phyloP scores from a whole-genome alignment of 2,797 vertebrate species.

The Crocodylus rhombifer region DNA sequence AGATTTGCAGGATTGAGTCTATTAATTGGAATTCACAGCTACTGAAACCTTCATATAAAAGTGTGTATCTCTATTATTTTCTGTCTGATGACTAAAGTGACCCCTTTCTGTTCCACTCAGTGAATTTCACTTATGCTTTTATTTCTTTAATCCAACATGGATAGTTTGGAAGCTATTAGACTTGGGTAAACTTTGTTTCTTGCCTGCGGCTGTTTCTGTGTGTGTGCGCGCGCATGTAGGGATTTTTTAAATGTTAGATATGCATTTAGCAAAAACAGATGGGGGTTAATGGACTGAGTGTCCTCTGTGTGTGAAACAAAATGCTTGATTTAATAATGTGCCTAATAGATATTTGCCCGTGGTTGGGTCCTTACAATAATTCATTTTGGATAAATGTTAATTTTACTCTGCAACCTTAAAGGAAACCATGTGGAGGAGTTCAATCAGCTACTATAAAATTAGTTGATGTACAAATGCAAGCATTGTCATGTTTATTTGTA shows the following conservation, averaged over 20 bases:
- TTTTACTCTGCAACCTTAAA: constrained; percentile 33
- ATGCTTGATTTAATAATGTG: constrained; percentile 46
- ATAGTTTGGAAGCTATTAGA: constrained; percentile 16
- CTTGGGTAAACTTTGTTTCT: not conserved
- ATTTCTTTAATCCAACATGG: constrained; percentile 17
- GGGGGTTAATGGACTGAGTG: constrained; percentile 23
- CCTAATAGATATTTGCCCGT: constrained; percentile 26
- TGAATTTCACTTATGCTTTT: constrained; percentile 18
- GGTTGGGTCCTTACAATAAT: constrained; percentile 12
- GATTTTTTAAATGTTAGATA: not conserved
- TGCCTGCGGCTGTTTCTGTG: not conserved
- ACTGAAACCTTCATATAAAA: constrained; percentile 13
- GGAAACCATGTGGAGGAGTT: not conserved
- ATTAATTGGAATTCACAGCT: not conserved
- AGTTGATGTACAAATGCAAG: not conserved
- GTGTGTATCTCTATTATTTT: not conserved
- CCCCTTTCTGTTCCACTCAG: not conserved
- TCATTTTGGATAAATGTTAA: constrained; percentile 29
- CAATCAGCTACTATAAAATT: not conserved
- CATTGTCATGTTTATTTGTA: not conserved
- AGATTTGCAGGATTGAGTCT: not conserved
- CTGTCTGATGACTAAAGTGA: not conserved
- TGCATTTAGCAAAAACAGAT: constrained; percentile 28
- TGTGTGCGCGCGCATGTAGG: not conserved
- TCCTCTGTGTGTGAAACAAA: constrained; percentile 21